Evolutionary conservation across 2,888 invertebrate species (phyloP).

Genomic region (Dasypogon diadema): DNA sequence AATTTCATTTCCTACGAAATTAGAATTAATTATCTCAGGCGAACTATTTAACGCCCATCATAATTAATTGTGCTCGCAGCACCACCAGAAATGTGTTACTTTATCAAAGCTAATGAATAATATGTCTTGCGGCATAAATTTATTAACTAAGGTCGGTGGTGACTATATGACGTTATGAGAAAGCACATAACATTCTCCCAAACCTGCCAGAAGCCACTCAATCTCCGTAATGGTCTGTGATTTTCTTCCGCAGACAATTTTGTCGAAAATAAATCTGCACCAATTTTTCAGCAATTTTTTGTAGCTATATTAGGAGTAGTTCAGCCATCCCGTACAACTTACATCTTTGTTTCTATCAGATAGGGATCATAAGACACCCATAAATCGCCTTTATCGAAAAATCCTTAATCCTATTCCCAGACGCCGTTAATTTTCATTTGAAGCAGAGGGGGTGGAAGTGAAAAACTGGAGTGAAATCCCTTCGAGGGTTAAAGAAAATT

Average conservation of each 20-base stretch:
- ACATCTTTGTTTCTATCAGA: constrained; percentile 25
- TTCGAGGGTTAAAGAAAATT: constrained; percentile 7
- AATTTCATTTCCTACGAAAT: no score
- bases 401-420: constrained; percentile 37
- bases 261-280: not conserved
- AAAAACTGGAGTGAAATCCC: not conserved
- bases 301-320: not conserved
- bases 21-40: no score
- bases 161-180: no score
- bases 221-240: not conserved
- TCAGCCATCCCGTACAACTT: not conserved
- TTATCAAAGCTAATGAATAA: no score
- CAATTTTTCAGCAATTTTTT: not conserved
- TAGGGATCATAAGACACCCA: constrained; percentile 28
- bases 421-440: constrained; percentile 40
- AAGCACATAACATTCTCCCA: no score
- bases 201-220: not conserved
- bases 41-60: no score
- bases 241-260: not conserved
- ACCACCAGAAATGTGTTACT: no score
- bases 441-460: constrained; percentile 15
- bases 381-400: constrained; percentile 37
- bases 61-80: no score
- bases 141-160: no score
- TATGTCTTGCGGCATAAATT: no score